Percentiles rank a stretch among this genome's conserved stretches.
Evolutionary conservation across 1,140 invertebrate species (phyloP).

Genomic region (Caenorhabditis inopinata): DNA sequence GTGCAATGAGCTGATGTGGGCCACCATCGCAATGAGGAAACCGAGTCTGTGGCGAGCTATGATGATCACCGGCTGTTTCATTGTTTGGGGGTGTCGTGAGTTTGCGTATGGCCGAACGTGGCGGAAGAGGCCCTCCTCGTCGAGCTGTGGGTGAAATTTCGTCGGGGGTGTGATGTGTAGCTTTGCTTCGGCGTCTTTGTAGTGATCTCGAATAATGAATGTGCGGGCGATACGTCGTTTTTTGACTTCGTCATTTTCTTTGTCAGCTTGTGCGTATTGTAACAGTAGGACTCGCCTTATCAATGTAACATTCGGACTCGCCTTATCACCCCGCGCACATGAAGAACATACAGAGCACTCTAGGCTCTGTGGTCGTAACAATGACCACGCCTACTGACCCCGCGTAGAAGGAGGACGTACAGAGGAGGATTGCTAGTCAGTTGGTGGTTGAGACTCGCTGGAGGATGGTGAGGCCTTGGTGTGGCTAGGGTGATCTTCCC

Average conservation of each 20-base stretch:
- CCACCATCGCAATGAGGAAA: not conserved
- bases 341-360: too few species aligned
- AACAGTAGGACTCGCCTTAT: too few species aligned
- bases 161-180: not conserved
- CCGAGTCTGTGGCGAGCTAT: not conserved
- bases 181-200: not conserved
- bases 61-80: not conserved
- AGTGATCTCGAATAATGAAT: not conserved
- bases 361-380: too few species aligned
- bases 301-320: too few species aligned
- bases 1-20: not conserved
- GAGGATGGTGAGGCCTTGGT: too few species aligned
- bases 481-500: too few species aligned
- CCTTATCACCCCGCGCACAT: too few species aligned
- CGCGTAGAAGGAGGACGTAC: too few species aligned
- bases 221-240: not conserved
- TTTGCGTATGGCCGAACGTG: too few species aligned
- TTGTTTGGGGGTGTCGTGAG: too few species aligned
- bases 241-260: not conserved
- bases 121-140: not conserved
- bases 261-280: not conserved
- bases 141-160: not conserved
- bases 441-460: not conserved
- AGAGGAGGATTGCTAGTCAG: too few species aligned
- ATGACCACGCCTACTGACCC: too few species aligned